Evolutionary conservation across 2,113 vertebrate species (phyloP).

Genomic region (Mormyrus iriodes): DNA sequence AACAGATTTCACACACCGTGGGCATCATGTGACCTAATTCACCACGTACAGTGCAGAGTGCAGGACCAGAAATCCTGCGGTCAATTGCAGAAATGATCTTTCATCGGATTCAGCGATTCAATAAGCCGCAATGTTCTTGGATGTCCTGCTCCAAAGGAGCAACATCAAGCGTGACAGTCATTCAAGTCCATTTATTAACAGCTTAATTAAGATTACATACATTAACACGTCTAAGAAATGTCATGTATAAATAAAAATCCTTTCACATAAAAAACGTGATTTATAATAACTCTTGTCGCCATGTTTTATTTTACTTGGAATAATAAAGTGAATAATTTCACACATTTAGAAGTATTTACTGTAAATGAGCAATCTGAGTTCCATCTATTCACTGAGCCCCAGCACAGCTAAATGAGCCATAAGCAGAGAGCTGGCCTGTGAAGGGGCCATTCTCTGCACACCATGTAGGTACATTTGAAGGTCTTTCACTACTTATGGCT

Average conservation of each 20-base stretch:
- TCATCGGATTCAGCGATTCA: neutral
- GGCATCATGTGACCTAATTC: neutral
- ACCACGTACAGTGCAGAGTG: neutral
- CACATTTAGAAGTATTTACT: neutral
- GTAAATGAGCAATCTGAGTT: neutral
- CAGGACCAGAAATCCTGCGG: neutral
- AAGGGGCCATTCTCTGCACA: neutral
- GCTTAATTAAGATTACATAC: neutral
- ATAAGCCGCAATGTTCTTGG: neutral
- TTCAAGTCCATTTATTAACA: constrained; percentile 11
- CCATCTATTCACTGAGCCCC: neutral
- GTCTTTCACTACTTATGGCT: neutral
- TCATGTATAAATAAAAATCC: neutral
- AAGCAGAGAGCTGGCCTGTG: neutral
- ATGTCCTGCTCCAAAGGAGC: neutral
- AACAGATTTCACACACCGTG: neutral
- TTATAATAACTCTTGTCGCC: neutral
- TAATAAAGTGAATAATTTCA: neutral
- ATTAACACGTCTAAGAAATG: neutral
- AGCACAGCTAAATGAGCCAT: neutral
- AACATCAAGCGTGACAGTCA: neutral
- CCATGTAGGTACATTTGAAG: neutral
- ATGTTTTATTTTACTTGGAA: neutral
- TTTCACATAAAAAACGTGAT: neutral
- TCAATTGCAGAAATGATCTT: neutral